A percentile compares a stretch with the other conserved stretches of the same genome.
Evolutionary conservation across 2,113 vertebrate species (phyloP).

Genomic region (Mastomys natalensis): DNA sequence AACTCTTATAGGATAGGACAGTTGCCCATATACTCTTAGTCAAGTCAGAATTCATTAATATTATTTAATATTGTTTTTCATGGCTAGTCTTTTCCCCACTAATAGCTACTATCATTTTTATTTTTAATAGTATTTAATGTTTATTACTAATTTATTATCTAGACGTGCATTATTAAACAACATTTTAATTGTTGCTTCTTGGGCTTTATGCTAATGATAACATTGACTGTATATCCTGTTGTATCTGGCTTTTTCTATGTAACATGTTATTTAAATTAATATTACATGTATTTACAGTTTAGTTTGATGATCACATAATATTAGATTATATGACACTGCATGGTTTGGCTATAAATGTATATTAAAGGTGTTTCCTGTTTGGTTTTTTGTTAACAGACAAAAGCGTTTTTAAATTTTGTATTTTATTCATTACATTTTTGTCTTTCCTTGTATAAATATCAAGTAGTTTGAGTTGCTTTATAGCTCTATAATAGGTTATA

Average conservation of each 20-base stretch:
- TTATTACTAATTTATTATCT: slow-evolving; percentile 15
- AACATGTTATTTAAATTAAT: neutral
- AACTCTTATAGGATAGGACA: neutral
- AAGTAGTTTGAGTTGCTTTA: neutral
- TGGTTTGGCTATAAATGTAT: neutral
- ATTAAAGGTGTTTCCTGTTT: neutral
- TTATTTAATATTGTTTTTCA: neutral
- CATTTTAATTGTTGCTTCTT: neutral
- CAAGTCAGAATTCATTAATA: neutral
- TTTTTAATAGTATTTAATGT: neutral
- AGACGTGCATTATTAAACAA: neutral
- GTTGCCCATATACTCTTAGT: neutral
- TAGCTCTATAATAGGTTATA: slow-evolving; percentile 4
- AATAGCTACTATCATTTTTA: neutral
- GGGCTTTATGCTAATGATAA: neutral
- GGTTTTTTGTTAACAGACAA: neutral
- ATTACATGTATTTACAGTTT: neutral
- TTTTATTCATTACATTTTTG: neutral
- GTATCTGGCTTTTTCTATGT: slow-evolving; percentile 28
- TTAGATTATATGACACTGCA: neutral
- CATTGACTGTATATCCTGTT: neutral
- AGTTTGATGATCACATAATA: slow-evolving; percentile 13
- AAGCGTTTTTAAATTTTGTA: neutral
- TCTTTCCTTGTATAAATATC: neutral
- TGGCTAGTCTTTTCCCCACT: neutral